Percentiles rank a stretch among this genome's conserved stretches.
phyloP scores from a whole-genome alignment of 2,888 invertebrate species.

The Ochropleura leucogaster region DNA sequence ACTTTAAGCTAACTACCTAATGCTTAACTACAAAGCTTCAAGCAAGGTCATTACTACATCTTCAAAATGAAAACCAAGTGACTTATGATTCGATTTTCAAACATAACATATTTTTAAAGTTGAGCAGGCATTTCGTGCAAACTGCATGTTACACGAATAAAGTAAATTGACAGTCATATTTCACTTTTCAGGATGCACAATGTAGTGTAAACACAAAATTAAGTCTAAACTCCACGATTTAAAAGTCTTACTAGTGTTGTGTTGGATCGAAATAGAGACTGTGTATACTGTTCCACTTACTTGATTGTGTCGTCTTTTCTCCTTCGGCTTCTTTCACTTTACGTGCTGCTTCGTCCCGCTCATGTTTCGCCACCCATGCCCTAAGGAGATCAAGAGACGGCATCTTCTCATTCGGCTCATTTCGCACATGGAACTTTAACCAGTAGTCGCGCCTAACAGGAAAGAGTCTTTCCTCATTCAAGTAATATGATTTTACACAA shows the following conservation, averaged over 20 bases:
- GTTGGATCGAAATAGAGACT: background rate
- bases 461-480: background rate
- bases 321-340: background rate
- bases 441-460: background rate
- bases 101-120: background rate
- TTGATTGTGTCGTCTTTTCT: background rate
- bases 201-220: background rate
- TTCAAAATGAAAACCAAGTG: background rate
- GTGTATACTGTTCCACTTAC: background rate
- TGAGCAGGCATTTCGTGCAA: background rate
- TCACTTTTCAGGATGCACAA: background rate
- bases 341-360: background rate
- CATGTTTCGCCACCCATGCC: conserved; percentile 15
- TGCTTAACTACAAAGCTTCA: background rate
- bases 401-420: background rate
- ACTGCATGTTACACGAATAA: background rate
- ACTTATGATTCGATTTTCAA: background rate
- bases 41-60: background rate
- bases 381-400: conserved; percentile 6
- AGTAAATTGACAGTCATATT: background rate
- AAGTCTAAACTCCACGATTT: background rate
- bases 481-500: conserved; percentile 16
- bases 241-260: background rate
- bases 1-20: background rate
- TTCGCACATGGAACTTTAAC: background rate